Evolutionary conservation across 1,140 invertebrate genomes (phyloP), one percentile per base, ranked within the genome.

Genomic region (Formica selysi): DNA sequence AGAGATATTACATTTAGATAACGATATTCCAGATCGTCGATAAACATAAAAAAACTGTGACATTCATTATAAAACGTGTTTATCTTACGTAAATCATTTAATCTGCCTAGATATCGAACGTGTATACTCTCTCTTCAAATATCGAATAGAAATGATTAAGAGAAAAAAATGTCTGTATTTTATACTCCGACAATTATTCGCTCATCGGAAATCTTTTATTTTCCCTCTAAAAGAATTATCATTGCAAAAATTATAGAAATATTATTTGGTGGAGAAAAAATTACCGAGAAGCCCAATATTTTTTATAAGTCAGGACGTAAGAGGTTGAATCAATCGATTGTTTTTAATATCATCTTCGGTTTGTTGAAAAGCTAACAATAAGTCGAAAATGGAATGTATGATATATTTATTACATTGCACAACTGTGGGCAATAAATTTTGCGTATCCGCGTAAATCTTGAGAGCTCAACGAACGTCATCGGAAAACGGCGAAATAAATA

Each of bases 11-110:
- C 73, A 38, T 73, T 61, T 29, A 83, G 57, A 83, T 73, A 83
- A 83, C 44, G 67, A 81, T 73, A 83, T 61, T 83, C 48, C 26
- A 73, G 51, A 48, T 81, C 26, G 38, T 73, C 67, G 79, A 74
- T 74, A 64, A 80, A 44, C 0, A 41, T 51, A 70, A 48, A 48
- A 81, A 74, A 44, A 38, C 38, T 38, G 36, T 48, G n/a, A 64
- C 62, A 19, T 26, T 64, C 38, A 76, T 26, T 38, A 22, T 36
- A n/a, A 36, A 67, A 54, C 10, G 16, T 44, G 19, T 29, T 51
- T 65, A 26, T 22, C 19, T 26, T 13, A 32, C 44, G 26, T 38
- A 68, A 57, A 36, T 29, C 38, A 5, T 29, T 59, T 36, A 22
- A 41, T 36, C 48, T 57, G 29, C 11, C 10, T 41, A 11, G 26